Percentiles rank a stretch among this genome's conserved stretches.
Evolutionary conservation across 2,113 vertebrate species (phyloP).

Genomic region (Petrocephalus zakoni): DNA sequence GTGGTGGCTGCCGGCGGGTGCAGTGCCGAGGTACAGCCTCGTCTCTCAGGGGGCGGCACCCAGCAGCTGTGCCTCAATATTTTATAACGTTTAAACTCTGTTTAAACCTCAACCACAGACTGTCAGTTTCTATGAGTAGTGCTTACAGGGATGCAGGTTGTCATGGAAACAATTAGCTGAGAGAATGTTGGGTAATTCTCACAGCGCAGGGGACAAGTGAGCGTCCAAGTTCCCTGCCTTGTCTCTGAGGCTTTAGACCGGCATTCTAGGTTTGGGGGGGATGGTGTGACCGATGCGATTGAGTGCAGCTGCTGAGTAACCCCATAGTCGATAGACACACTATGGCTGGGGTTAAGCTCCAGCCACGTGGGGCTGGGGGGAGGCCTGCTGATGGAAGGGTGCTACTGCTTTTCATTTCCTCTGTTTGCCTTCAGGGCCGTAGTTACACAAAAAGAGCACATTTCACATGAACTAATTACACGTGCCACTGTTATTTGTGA

Average conservation of each 20-base stretch:
- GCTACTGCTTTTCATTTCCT: not conserved
- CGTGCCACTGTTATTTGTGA: not conserved
- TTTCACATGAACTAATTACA: constrained; percentile 16
- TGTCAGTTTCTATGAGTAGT: not conserved
- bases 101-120: not conserved
- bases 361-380: not conserved
- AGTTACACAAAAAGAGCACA: not conserved
- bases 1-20: not conserved
- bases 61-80: not conserved
- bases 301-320: not conserved
- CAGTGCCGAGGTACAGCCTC: not conserved
- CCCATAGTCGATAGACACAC: not conserved
- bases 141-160: not conserved
- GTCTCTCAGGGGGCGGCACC: not conserved
- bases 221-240: not conserved
- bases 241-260: not conserved
- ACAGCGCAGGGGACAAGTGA: not conserved
- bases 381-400: not conserved
- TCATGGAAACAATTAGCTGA: not conserved
- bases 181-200: not conserved
- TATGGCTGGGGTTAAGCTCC: not conserved
- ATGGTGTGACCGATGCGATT: not conserved
- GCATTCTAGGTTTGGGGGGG: not conserved
- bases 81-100: not conserved
- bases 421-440: not conserved